Base-by-base conservation (phyloP, 2,888 invertebrate species). In the Eilema sororculum region DNA sequence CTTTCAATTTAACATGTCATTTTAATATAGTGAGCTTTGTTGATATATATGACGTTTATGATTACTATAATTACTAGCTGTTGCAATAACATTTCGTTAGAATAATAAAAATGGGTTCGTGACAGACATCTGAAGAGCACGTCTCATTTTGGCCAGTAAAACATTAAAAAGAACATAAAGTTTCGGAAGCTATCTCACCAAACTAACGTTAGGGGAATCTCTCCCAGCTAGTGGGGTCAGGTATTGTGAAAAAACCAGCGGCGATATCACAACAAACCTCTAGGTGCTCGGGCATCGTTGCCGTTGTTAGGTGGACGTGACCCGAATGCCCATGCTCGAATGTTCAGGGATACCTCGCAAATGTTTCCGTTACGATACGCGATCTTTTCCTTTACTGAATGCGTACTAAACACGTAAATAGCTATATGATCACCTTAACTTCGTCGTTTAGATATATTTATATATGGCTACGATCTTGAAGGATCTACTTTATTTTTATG, bases 261-360 rank as follows among this genome's bases (percentile, higher is more conserved):
- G 87, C 89, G 91, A 92, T 94, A 94, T 93, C 93, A 93, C 93
- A 93, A 94, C 94, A 94, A 93, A 92, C 93, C 92, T 90, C 90
- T 89, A 89, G 93, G 91, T 91, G 89, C 89, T 89, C 89, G 87
- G 52, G 87, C 89, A 76, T 89, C 91, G 91, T 88, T 87, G 86
- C 89, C 91, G 93, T 93, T 93, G 93, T 91, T 92, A 88, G 90
- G 82, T 81, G 86, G 76, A 93, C 94, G 94, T 94, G 94, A 93
- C 90, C 87, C 84, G 94, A 89, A 92, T 93, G 87, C 88, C 83
- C 85, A 89, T 86, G 86, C 88, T 89, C 81, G 84, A 88, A 89
- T 87, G 89, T 90, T 90, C 89, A 78, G 87, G 90, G 90, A 92
- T 93, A 93, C 93, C 93, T 91, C 90, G 88, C 87, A 93, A 93